Evolutionary conservation across 2,797 vertebrate genomes (phyloP).

Genomic region (Paramormyrops hopkinsi): DNA sequence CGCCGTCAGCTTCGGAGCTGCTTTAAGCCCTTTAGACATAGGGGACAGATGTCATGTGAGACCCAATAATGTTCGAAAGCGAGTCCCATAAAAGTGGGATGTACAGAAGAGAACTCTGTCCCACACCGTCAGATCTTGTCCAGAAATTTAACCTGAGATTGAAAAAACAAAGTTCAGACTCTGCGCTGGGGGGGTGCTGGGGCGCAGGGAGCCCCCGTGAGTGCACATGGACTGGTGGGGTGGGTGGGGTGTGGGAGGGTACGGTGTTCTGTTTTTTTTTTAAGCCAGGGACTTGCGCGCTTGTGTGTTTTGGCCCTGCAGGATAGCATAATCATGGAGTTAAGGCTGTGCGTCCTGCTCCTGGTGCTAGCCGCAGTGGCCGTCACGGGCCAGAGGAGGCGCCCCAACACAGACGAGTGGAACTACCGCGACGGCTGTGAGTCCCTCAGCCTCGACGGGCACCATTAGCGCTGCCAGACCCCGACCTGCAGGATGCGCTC

Average conservation of each 20-base stretch:
- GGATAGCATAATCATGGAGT: conserved; percentile 44
- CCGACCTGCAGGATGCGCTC: neutral
- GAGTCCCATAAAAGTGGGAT: neutral
- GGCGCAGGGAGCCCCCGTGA: neutral
- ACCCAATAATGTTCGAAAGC: neutral
- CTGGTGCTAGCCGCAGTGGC: conserved; percentile 40
- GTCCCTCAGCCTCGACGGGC: conserved; percentile 5
- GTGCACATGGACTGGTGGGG: neutral
- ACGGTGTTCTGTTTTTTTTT: neutral
- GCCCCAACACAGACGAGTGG: conserved; percentile 54
- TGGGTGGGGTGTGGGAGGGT: neutral
- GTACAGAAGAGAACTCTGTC: neutral
- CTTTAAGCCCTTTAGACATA: neutral
- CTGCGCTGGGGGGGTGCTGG: neutral
- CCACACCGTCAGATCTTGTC: neutral
- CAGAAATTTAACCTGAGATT: neutral
- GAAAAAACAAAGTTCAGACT: neutral
- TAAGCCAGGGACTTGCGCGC: neutral
- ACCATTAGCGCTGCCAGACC: neutral
- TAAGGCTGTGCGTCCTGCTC: conserved; percentile 49
- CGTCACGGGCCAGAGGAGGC: conserved; percentile 53
- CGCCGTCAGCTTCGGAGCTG: neutral
- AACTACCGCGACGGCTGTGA: conserved; percentile 69
- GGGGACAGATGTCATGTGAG: neutral
- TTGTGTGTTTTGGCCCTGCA: neutral